Percentiles rank a stretch among this genome's conserved stretches.
These are phyloP conservation scores for Hoplostethus atlanticus DNA, from an alignment of 2,797 vertebrate species.

Conservation along the genomic window DNA sequence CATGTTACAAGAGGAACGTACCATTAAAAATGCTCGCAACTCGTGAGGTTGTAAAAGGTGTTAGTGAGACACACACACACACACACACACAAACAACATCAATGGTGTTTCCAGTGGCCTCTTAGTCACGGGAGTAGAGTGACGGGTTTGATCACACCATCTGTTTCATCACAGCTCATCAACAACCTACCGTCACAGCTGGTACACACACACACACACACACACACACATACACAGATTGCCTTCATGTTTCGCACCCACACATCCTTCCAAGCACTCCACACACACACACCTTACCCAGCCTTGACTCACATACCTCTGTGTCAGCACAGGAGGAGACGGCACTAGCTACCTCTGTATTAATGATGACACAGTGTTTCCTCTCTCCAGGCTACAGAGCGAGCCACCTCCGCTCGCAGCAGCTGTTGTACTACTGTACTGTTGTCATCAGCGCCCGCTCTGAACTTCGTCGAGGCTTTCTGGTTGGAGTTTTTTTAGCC, in stretches of 20 bases:
- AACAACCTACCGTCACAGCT: conserved; percentile 26
- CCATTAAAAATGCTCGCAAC: conserved; percentile 58
- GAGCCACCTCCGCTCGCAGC: too few species aligned
- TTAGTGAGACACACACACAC: neutral
- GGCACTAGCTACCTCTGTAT: neutral
- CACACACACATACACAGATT: conserved; percentile 6
- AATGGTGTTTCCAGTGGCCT: conserved; percentile 14
- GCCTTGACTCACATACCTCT: too few species aligned
- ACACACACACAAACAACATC: conserved; percentile 3
- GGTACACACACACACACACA: conserved; percentile 15
- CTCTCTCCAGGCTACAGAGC: too few species aligned
- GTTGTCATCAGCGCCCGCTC: too few species aligned
- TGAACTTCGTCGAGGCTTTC: too few species aligned
- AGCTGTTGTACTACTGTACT: too few species aligned
- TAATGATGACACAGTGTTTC: neutral
- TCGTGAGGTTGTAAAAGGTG: neutral
- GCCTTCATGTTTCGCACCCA: neutral
- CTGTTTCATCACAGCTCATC: conserved; percentile 52
- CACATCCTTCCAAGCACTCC: neutral
- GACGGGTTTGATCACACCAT: conserved; percentile 42
- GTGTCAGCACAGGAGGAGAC: neutral
- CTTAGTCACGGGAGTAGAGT: conserved; percentile 2
- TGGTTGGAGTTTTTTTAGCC: too few species aligned
- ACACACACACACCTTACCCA: conserved; percentile 1
- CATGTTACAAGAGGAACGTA: conserved; percentile 38